Conservation (phyloP, 2,888 invertebrate species). For the Hymenopus coronatus region DNA sequence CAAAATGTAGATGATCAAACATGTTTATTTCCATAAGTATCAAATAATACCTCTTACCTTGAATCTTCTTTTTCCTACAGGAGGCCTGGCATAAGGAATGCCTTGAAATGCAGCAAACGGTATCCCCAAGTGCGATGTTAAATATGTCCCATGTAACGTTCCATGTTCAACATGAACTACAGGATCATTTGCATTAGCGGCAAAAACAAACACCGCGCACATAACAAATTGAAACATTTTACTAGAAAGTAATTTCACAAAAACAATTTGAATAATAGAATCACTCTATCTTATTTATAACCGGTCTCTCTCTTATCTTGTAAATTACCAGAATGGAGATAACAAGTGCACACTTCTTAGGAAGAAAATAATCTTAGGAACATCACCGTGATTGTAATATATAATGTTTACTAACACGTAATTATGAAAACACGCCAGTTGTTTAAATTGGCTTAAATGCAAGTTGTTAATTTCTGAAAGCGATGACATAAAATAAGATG, state of each 20-base stretch:
- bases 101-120: conserved; percentile 61
- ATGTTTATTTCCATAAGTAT: no score
- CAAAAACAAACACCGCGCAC: background rate
- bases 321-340: no score
- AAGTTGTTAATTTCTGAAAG: no score
- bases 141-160: conserved; percentile 36
- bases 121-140: conserved; percentile 43
- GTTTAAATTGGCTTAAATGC: no score
- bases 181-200: conserved; percentile 23
- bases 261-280: background rate
- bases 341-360: no score
- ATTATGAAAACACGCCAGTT: no score
- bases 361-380: no score
- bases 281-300: background rate
- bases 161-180: conserved; percentile 35
- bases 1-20: no score
- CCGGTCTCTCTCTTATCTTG: background rate
- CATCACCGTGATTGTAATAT: no score
- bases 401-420: no score
- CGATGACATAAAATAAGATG: no score
- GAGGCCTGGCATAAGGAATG: conserved; percentile 65
- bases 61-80: conserved; percentile 61
- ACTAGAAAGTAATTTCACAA: background rate
- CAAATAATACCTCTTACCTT: conserved; percentile 40
- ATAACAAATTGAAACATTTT: background rate